These are phyloP conservation scores for Pavo muticus DNA, from an alignment of 2,113 vertebrate species.

Conservation along the genomic window DNA sequence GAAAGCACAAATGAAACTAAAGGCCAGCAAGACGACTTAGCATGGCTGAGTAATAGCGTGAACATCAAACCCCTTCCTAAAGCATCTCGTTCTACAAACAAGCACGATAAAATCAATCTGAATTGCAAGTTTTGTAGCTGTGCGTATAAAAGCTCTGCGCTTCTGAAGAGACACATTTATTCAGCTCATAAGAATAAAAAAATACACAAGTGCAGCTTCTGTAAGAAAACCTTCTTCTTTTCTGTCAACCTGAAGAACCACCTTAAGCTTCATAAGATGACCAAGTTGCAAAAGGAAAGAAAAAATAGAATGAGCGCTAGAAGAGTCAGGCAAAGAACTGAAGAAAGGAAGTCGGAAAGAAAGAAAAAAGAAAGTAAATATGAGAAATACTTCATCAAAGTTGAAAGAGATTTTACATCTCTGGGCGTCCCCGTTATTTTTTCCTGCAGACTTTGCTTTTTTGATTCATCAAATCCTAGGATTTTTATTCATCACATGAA, in stretches of 20 bases:
- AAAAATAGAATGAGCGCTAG: neutral
- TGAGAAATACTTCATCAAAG: conserved; percentile 34
- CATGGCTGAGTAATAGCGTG: neutral
- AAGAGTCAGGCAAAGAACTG: neutral
- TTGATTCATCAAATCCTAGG: conserved; percentile 38
- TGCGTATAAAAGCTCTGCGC: neutral
- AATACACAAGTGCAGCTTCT: conserved; percentile 48
- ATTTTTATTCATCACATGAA: conserved; percentile 53
- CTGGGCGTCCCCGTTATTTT: conserved; percentile 31
- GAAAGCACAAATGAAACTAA: neutral
- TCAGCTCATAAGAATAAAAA: conserved; percentile 58
- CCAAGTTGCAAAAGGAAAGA: neutral
- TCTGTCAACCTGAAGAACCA: conserved; percentile 42
- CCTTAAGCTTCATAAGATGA: conserved; percentile 25
- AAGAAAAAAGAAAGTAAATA: conserved; percentile 57
- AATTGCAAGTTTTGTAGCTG: conserved; percentile 62
- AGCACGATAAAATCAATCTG: neutral
- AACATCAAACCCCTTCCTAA: conserved; percentile 22
- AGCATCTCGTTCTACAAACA: neutral
- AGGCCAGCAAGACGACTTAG: neutral
- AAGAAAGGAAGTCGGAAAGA: neutral
- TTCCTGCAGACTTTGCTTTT: conserved; percentile 57
- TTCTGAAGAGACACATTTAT: conserved; percentile 46
- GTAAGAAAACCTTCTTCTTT: conserved; percentile 57
- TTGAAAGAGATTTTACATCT: conserved; percentile 22